phyloP scores from a whole-genome alignment of 2,797 vertebrate genomes.

The Todus mexicanus region DNA sequence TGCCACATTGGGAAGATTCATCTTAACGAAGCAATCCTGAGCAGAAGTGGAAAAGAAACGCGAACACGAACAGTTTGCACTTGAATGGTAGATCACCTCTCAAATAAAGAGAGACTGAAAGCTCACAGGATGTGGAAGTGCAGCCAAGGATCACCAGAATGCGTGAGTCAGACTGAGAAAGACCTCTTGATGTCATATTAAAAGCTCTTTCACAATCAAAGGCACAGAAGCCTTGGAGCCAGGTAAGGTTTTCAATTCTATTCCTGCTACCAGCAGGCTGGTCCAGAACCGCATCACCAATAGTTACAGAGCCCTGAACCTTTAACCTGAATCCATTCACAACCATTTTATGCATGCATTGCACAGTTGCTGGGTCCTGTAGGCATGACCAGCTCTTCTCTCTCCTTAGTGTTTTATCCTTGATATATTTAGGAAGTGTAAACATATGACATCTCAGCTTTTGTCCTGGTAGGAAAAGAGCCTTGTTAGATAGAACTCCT shows the following conservation, averaged over 20 bases:
- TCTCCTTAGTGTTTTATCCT: background rate
- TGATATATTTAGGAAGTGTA: background rate
- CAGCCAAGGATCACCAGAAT: background rate
- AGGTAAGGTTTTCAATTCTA: background rate
- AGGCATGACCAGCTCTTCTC: background rate
- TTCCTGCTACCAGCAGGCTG: background rate
- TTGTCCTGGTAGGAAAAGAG: background rate
- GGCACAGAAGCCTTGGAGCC: background rate
- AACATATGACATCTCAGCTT: background rate
- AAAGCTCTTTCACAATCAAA: background rate
- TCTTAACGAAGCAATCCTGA: background rate
- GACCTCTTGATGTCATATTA: background rate
- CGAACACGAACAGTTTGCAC: background rate
- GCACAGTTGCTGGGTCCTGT: background rate
- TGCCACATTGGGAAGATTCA: background rate
- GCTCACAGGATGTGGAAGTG: background rate
- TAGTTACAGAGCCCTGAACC: background rate
- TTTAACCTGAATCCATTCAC: background rate
- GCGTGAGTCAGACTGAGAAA: background rate
- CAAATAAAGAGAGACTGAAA: background rate
- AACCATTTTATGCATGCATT: background rate
- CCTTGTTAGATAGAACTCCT: background rate
- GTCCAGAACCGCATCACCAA: background rate
- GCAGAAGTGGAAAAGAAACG: background rate
- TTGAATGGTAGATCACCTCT: background rate